Percentiles rank a stretch among this genome's conserved stretches.
Evolutionary conservation across 1,140 invertebrate species (phyloP).

Genomic region (Bathynomus jamesi): DNA sequence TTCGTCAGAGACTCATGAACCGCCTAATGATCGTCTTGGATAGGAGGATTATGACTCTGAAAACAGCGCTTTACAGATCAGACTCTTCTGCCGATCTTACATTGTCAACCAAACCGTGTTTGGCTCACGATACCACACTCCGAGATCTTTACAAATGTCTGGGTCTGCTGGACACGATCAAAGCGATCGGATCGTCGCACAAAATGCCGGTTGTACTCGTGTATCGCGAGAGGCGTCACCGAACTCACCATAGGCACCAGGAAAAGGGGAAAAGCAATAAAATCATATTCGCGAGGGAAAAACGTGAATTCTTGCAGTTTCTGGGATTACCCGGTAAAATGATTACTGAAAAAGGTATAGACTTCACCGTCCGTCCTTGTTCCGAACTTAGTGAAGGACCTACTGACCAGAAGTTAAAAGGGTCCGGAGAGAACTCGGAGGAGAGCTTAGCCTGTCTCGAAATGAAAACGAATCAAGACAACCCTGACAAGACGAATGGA

Average conservation of each 20-base stretch:
- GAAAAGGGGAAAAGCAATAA: slow-evolving; percentile 35
- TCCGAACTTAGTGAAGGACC: slow-evolving; percentile 8
- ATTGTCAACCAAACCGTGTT: neutral
- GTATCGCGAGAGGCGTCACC: slow-evolving; percentile 24
- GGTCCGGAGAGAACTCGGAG: neutral
- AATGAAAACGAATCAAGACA: neutral
- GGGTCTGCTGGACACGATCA: slow-evolving; percentile 22
- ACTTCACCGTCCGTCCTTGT: slow-evolving; percentile 28
- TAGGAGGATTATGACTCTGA: slow-evolving; percentile 8
- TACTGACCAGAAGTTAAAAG: neutral
- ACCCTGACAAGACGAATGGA: neutral
- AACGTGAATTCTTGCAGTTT: slow-evolving; percentile 28
- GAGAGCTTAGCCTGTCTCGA: slow-evolving; percentile 1
- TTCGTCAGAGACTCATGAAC: slow-evolving; percentile 23
- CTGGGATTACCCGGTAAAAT: slow-evolving; percentile 30
- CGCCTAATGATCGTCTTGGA: slow-evolving; percentile 17
- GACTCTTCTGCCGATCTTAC: neutral
- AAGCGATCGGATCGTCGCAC: slow-evolving; percentile 15
- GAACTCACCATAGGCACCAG: slow-evolving; percentile 31
- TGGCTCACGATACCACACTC: neutral
- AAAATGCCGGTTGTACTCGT: slow-evolving; percentile 28
- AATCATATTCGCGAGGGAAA: slow-evolving; percentile 29
- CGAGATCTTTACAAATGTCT: slow-evolving; percentile 10
- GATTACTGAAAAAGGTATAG: slow-evolving; percentile 29
- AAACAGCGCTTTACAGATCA: neutral